A percentile compares a stretch with the other conserved stretches of the same genome.
Conservation (phyloP, 1,140 invertebrate species). For the Drosophila miranda region DNA sequence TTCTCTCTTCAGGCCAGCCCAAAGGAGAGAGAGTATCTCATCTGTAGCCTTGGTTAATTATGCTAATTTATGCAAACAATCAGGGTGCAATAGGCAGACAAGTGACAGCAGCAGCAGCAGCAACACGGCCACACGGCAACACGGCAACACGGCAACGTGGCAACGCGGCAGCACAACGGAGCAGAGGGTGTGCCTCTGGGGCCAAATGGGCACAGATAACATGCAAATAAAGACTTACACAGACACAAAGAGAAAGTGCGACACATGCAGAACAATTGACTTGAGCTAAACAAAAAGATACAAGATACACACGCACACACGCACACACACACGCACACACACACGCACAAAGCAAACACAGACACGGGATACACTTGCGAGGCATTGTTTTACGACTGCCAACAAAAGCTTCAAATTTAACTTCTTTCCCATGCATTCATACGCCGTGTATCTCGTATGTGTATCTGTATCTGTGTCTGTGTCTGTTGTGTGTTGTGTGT, state of each 20-base stretch:
- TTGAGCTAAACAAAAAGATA: constrained; percentile 64
- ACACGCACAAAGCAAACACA: constrained; percentile 55
- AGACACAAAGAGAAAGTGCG: constrained; percentile 24
- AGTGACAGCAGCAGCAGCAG: constrained; percentile 49
- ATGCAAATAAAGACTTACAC: constrained; percentile 33
- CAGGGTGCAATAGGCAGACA: constrained; percentile 72
- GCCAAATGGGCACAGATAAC: constrained; percentile 61
- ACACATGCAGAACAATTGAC: constrained; percentile 73
- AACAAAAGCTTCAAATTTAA: constrained; percentile 77
- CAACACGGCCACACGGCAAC: constrained; percentile 2
- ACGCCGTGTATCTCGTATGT: too few species aligned
- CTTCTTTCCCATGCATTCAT: constrained; percentile 42
- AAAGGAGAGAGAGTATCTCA: constrained; percentile 6
- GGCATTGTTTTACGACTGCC: constrained; percentile 74
- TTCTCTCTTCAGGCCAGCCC: too few species aligned
- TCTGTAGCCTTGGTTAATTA: constrained; percentile 66
- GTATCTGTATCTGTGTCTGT: background rate
- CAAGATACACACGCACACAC: constrained; percentile 63
- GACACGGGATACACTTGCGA: constrained; percentile 53
- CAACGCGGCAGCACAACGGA: constrained; percentile 2
- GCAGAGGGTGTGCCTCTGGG: constrained; percentile 53
- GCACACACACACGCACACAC: constrained; percentile 32
- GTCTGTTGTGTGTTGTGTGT: background rate
- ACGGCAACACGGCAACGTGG: constrained; percentile 18
- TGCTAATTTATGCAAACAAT: constrained; percentile 79